Evolutionary conservation across 2,113 vertebrate genomes (phyloP).

Genomic region (Semnornis frantzii): DNA sequence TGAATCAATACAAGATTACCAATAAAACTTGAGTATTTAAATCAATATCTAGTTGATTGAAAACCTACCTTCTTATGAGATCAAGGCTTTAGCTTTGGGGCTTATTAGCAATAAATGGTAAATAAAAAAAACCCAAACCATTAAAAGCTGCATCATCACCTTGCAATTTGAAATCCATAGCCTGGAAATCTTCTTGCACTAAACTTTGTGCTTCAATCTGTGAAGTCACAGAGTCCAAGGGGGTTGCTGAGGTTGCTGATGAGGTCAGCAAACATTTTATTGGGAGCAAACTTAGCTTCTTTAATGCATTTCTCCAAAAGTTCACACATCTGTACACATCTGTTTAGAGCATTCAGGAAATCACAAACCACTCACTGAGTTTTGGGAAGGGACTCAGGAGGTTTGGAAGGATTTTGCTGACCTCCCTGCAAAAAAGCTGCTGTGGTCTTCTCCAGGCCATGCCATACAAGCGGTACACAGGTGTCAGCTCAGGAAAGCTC

Average conservation of each 20-base stretch:
- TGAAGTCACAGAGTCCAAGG: background rate
- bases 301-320: background rate
- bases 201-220: background rate
- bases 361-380: background rate
- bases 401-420: background rate
- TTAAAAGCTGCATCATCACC: background rate
- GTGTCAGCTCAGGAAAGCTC: background rate
- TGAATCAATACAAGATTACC: background rate
- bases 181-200: background rate
- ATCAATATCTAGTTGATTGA: background rate
- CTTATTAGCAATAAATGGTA: background rate
- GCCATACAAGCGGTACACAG: background rate
- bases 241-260: background rate
- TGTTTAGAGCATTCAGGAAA: background rate
- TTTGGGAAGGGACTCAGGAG: background rate
- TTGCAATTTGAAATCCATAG: background rate
- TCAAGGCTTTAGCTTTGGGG: background rate
- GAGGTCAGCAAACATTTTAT: background rate
- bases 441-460: background rate
- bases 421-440: background rate
- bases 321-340: background rate
- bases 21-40: background rate
- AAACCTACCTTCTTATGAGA: background rate
- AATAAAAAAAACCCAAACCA: background rate
- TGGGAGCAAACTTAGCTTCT: background rate